Percentiles rank a stretch among this genome's conserved stretches.
phyloP scores from a whole-genome alignment of 2,888 invertebrate genomes.

The Globia sparganii region DNA sequence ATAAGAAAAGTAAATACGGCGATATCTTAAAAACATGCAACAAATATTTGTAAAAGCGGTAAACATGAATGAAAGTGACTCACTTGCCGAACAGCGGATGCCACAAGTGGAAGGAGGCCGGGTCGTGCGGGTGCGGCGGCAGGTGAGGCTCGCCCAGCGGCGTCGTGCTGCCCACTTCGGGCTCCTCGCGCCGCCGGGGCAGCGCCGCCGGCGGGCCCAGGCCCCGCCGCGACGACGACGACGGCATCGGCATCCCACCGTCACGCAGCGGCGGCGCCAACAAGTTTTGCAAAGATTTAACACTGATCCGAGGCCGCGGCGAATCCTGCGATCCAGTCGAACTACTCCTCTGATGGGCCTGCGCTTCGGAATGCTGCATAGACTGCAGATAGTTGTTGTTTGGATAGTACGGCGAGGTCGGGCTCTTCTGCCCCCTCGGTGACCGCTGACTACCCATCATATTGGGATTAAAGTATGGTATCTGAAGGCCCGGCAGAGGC shows the following conservation, averaged over 20 bases:
- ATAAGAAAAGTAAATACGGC: constrained; percentile 54
- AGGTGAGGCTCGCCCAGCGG: constrained; percentile 88
- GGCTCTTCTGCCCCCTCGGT: constrained; percentile 85
- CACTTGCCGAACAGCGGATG: constrained; percentile 96
- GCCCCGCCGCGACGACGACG: constrained; percentile 76
- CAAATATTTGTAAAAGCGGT: constrained; percentile 61
- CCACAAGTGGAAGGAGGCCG: constrained; percentile 93
- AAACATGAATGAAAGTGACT: constrained; percentile 76
- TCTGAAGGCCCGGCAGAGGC: constrained; percentile 83
- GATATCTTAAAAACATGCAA: constrained; percentile 52
- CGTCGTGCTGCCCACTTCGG: constrained; percentile 92
- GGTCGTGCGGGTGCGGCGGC: constrained; percentile 85
- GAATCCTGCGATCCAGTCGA: constrained; percentile 82
- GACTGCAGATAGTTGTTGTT: constrained; percentile 87
- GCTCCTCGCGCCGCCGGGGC: constrained; percentile 89
- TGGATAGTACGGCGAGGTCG: constrained; percentile 84
- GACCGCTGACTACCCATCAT: constrained; percentile 83
- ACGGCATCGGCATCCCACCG: constrained; percentile 71
- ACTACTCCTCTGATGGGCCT: constrained; percentile 74
- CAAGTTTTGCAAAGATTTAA: constrained; percentile 91
- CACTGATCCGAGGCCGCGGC: constrained; percentile 91
- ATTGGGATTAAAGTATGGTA: constrained; percentile 85
- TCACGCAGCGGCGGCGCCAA: constrained; percentile 87
- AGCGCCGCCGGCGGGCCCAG: constrained; percentile 80
- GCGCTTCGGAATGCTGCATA: constrained; percentile 79